Evolutionary conservation across 2,888 invertebrate species (phyloP), one percentile per base, ranked within the genome.

Genomic region (Volucella inflata): DNA sequence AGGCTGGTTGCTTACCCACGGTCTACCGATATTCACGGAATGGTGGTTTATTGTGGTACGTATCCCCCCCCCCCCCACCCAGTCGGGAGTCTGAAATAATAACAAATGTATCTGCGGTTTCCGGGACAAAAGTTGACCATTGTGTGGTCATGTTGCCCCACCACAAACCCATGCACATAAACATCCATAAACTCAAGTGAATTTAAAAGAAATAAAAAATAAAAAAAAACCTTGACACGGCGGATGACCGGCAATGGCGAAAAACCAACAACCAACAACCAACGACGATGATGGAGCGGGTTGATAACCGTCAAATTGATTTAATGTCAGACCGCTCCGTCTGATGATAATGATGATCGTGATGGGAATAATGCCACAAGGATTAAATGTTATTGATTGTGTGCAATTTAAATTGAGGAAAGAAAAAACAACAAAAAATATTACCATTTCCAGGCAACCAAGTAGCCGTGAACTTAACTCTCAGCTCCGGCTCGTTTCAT

Each of bases 291-390:
- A 65, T 55, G 16, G 70, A 38, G 53, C 60, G 70, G 65, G 60
- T 84, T 80, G 71, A 84, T 84, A 84, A 71, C 79, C 80, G 70
- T 84, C 79, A 71, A 84, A 84, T 84, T 84, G 84, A 84, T 84
- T 84, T 80, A 80, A 84, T 76, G 80, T 80, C 75, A 76, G 70
- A 74, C 60, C 74, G 51, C 59, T 53, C 53, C 48, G 46, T 40
- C 48, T 48, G 68, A 57, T 21, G 65, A 65, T 75, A 65, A 78
- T 83, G 72, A 48, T 70, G 79, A 84, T 79, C 84, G 70, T 75
- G 79, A 75, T 79, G 75, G 42, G 75, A 79, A 71, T 79, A 68
- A 53, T 57, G 67, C 65, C 65, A 14, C 36, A 51, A 71, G 65
- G 59, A 65, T 82, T 82, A 77, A 77, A 82, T 75, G 79, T 65